Base-by-base conservation (phyloP, 2,888 invertebrate genomes). In the Colletes collaris region DNA sequence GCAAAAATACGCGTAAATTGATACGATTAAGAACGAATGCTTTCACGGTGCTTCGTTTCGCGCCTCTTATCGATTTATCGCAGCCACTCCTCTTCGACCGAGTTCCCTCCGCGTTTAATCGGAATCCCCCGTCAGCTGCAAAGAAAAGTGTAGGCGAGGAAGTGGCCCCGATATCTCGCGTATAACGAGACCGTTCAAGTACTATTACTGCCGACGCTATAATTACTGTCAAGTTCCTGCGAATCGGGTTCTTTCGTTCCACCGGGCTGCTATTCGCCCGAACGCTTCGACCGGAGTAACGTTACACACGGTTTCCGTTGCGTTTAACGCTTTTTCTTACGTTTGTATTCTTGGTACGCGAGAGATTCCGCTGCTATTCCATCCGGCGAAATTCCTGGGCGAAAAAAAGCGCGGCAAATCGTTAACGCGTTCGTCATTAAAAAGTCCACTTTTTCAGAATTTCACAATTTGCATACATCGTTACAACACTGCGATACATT, bases 61-160 rank as follows among this genome's bases (percentile, higher is more conserved):
- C 55, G 65, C 37, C 50, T 35, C 62, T 78, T 63, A 72, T 69
- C 64, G 72, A 82, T 76, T 70, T 73, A 79, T 73, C 64, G 59
- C 44, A 53, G 64, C 73, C 64, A 37, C 64, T 63, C 50, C 46
- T 52, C 66, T 55, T 13, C 49, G 46, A 44, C 44, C 44, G 44
- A 46, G 44, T 49, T 53, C 52, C 40, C 55, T 2, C 58, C 37
- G 7, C 27, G 11, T 7, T 46, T 3, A 46, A 46, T 46, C 44
- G 44, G 44, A 46, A 10, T 46, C 10, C 44, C 44, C 44, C 44
- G 8, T 46, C 44, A 37, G 59, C 59, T 11, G 11, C 44, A 55
- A 19, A 52, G 46, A 53, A 63, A 49, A 64, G 44, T n/a, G 67
- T 55, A 55, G 67, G 74, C 68, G 63, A 37, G 55, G 53, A 66